phyloP scores from a whole-genome alignment of 2,888 invertebrate species.

The Malthinus seriepunctatus region DNA sequence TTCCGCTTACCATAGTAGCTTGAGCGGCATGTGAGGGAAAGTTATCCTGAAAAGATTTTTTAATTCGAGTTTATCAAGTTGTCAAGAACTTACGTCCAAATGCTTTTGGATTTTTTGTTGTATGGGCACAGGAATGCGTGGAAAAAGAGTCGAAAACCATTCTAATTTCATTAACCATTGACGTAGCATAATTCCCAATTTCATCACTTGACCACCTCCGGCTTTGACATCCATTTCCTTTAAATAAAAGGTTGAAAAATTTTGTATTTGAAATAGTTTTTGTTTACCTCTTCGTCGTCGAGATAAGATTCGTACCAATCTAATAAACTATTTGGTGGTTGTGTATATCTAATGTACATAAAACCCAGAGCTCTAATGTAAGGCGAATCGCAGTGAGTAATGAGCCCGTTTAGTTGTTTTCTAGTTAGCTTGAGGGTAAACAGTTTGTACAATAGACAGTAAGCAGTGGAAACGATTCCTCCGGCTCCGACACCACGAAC shows the following conservation, averaged over 20 bases:
- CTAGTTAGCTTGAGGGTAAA: conserved; percentile 96
- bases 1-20: conserved; percentile 11
- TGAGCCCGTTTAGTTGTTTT: conserved; percentile 94
- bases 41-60: conserved; percentile 40
- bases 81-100: conserved; percentile 58
- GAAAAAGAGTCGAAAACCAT: conserved; percentile 99
- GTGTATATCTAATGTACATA: conserved; percentile 88
- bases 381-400: conserved; percentile 94
- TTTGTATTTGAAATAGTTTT: neutral
- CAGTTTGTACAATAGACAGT: conserved; percentile 97
- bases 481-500: conserved; percentile 99
- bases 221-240: conserved; percentile 96
- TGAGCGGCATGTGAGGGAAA: conserved; percentile 50
- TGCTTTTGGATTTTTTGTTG: conserved; percentile 85
- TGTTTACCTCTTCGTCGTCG: conserved; percentile 87
- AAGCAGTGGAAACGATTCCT: conserved; percentile 99
- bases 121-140: conserved; percentile 97
- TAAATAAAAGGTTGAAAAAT: conserved; percentile 27
- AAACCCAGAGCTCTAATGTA: conserved; percentile 94
- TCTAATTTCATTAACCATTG: conserved; percentile 95
- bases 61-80: neutral
- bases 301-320: conserved; percentile 97
- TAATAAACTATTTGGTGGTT: conserved; percentile 93
- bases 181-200: conserved; percentile 89
- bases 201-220: conserved; percentile 92